A percentile compares a stretch with the other conserved stretches of the same genome.
Conservation (phyloP, 1,140 invertebrate species). For the Aphelenchoides besseyi region DNA sequence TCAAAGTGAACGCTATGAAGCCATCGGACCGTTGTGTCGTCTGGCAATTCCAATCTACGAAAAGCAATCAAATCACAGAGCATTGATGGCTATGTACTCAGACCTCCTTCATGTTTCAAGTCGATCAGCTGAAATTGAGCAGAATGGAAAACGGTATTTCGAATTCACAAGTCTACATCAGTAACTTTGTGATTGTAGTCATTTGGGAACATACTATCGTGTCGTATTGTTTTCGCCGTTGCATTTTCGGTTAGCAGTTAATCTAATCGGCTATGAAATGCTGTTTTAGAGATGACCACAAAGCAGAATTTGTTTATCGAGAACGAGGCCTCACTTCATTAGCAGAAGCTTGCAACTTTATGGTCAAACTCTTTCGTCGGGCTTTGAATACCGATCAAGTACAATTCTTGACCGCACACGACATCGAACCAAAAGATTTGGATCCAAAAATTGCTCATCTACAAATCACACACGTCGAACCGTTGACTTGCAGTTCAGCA, state of each 20-base stretch:
- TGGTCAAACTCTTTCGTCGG: constrained; percentile 50
- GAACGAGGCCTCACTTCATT: constrained; percentile 88
- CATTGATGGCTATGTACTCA: constrained; percentile 69
- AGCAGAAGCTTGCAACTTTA: constrained; percentile 83
- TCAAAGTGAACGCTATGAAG: constrained; percentile 83
- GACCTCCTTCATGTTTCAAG: constrained; percentile 73
- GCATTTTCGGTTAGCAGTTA: too few species aligned
- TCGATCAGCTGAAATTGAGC: constrained; percentile 79
- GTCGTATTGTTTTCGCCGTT: constrained; percentile 77
- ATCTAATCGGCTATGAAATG: too few species aligned
- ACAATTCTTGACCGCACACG: constrained; percentile 2
- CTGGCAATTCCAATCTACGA: constrained; percentile 87
- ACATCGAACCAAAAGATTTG: constrained; percentile 60
- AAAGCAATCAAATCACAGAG: constrained; percentile 66
- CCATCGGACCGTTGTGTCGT: constrained; percentile 81
- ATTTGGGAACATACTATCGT: constrained; percentile 83
- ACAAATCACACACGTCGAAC: constrained; percentile 51
- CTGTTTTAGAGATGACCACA: constrained; percentile 76
- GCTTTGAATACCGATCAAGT: constrained; percentile 14
- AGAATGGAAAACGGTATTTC: constrained; percentile 76
- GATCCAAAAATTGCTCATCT: constrained; percentile 70
- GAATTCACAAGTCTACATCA: too few species aligned
- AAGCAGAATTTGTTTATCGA: constrained; percentile 87
- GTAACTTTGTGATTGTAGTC: too few species aligned
- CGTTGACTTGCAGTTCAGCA: constrained; percentile 5